A percentile compares a stretch with the other conserved stretches of the same genome.
Conservation (phyloP, 2,113 vertebrate species). For the Eclectus roratus region DNA sequence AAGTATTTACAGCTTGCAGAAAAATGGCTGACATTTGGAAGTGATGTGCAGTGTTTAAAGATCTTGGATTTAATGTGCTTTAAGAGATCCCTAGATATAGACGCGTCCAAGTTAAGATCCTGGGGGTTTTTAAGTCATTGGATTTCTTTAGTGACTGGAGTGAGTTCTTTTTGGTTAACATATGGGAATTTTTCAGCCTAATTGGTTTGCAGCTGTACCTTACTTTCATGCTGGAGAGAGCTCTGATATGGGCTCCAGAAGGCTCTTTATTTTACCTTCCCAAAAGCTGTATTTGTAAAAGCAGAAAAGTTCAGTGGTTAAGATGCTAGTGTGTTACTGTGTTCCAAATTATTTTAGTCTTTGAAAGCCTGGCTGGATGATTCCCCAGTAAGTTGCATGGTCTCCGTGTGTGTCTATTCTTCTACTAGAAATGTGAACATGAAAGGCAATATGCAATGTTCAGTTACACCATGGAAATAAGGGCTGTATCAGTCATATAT, state of each 20-base stretch:
- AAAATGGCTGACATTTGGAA: slow-evolving; percentile 18
- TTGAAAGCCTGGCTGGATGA: background rate
- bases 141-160: background rate
- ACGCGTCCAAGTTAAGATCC: background rate
- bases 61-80: background rate
- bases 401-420: background rate
- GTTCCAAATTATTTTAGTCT: background rate
- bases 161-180: background rate
- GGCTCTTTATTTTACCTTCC: background rate
- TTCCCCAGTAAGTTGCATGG: background rate
- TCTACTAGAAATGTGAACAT: background rate
- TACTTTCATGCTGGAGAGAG: background rate
- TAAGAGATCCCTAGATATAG: slow-evolving; percentile 19
- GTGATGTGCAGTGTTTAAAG: background rate
- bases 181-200: slow-evolving; percentile 29
- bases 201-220: slow-evolving; percentile 20
- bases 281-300: background rate
- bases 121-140: background rate
- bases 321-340: background rate
- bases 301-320: background rate
- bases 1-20: slow-evolving; percentile 22
- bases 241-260: background rate
- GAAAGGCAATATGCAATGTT: background rate
- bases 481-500: background rate
- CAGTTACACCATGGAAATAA: background rate